Conservation (phyloP, 1,140 invertebrate genomes). For the Leptestheria dahalacensis region DNA sequence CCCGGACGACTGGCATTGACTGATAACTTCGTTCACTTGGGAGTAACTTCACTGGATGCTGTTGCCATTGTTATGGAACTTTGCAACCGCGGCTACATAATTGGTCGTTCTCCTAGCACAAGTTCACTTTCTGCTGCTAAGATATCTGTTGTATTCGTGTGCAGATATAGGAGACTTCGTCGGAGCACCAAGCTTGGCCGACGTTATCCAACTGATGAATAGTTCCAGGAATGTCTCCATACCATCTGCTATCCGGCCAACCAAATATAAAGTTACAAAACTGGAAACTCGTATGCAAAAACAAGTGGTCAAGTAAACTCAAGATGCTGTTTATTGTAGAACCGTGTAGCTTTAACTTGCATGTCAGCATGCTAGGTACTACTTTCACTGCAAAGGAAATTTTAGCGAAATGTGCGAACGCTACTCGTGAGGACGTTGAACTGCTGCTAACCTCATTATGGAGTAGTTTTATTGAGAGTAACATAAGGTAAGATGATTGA, state of each 20-base stretch:
- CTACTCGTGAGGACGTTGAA: background rate
- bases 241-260: background rate
- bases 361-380: too few species aligned
- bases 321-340: background rate
- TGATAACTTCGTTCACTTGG: slow-evolving; percentile 65
- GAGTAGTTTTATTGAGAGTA: background rate
- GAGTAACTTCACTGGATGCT: slow-evolving; percentile 72
- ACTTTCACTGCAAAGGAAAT: background rate
- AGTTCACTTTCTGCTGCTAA: too few species aligned
- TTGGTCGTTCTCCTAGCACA: slow-evolving; percentile 38
- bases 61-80: slow-evolving; percentile 61
- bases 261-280: background rate
- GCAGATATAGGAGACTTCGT: background rate
- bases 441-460: background rate
- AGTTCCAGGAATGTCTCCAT: too few species aligned
- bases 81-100: slow-evolving; percentile 55
- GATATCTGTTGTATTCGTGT: too few species aligned
- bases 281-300: background rate
- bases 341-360: background rate
- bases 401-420: background rate
- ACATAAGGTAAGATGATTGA: background rate
- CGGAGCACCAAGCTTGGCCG: background rate
- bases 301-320: background rate
- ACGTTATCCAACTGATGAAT: background rate
- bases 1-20: slow-evolving; percentile 24